Evolutionary conservation across 2,113 vertebrate species (phyloP), one percentile per base, ranked within the genome.

Genomic region (Pelvicachromis taeniatus): DNA sequence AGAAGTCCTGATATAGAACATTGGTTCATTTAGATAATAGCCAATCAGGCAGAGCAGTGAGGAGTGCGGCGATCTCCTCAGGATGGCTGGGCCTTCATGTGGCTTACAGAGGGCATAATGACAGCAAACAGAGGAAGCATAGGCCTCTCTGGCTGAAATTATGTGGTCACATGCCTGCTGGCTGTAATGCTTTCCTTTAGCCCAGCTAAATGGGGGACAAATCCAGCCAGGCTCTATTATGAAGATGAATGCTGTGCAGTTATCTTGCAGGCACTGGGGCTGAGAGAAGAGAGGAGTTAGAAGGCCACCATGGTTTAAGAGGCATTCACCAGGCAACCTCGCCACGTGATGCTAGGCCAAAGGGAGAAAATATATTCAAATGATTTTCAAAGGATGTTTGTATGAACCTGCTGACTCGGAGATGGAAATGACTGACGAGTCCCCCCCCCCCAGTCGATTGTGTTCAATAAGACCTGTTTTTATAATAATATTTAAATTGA

Each of bases 1-100:
- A 96, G 94, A 94, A 93, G 91, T 91, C 93, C 94, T 96, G 96
- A 95, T 95, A 96, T 95, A 96, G 95, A 96, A 95, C 95, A 96
- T 93, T 91, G 95, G 91, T 94, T 95, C 93, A 91, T 95, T 95
- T 93, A 85, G 90, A 95, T 94, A 95, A 95, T 93, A 95, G 93
- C 90, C 95, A 96, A 96, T 96, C 95, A 96, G 95, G 91, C 89
- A 73, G 85, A 90, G 92, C 82, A 77, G 90, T 2, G 81, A 85
- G 87, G 90, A 92, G 89, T 80, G 87, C 84, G 77, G 56, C 84
- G 85, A 90, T 93, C 80, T 88, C 68, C 90, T 79, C 86, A 81
- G 86, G 92, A 94, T 91, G 91, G 91, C 87, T 33, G 85, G 26
- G 86, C 88, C 94, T 95, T 95, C 78, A 94, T 95, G 95, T 95